Percentiles rank a stretch among this genome's conserved stretches.
phyloP scores from a whole-genome alignment of 1,140 invertebrate genomes.

The Drosophila takahashii region DNA sequence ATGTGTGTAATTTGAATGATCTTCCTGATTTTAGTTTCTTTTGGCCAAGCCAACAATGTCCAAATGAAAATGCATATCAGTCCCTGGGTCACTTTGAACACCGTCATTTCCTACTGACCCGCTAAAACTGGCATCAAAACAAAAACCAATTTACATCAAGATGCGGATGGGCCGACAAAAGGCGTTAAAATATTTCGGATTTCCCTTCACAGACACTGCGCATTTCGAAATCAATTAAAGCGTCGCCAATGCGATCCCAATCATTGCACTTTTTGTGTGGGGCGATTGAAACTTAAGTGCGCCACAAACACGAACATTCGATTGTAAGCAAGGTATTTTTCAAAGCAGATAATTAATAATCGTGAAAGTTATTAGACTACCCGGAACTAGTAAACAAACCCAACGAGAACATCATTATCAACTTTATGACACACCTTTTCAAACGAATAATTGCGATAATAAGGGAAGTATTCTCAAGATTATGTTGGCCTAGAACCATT shows the following conservation, averaged over 20 bases:
- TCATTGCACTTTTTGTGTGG: slow-evolving; percentile 29
- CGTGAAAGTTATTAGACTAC: slow-evolving; percentile 18
- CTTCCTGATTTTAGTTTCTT: background rate
- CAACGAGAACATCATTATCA: slow-evolving; percentile 3
- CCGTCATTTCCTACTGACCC: slow-evolving; percentile 19
- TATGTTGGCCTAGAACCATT: slow-evolving; percentile 6
- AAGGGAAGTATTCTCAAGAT: slow-evolving; percentile 32
- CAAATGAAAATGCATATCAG: background rate
- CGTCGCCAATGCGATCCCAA: slow-evolving; percentile 32
- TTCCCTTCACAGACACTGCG: slow-evolving; percentile 30
- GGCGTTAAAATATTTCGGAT: slow-evolving; percentile 40
- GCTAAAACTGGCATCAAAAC: slow-evolving; percentile 68
- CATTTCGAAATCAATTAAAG: slow-evolving; percentile 49
- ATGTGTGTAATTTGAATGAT: slow-evolving; percentile 12
- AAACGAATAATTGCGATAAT: slow-evolving; percentile 19
- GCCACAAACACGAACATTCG: slow-evolving; percentile 23
- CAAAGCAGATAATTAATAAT: slow-evolving; percentile 7
- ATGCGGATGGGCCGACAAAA: slow-evolving; percentile 25
- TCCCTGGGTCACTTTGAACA: slow-evolving; percentile 18
- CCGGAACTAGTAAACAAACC: background rate
- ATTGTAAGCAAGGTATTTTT: slow-evolving; percentile 9
- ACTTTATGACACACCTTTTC: slow-evolving; percentile 9
- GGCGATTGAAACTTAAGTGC: slow-evolving; percentile 15
- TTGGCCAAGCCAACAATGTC: no score
- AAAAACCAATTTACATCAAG: slow-evolving; percentile 62